Conservation (phyloP, 1,140 invertebrate species). For the Phenacoccus solenopsis region DNA sequence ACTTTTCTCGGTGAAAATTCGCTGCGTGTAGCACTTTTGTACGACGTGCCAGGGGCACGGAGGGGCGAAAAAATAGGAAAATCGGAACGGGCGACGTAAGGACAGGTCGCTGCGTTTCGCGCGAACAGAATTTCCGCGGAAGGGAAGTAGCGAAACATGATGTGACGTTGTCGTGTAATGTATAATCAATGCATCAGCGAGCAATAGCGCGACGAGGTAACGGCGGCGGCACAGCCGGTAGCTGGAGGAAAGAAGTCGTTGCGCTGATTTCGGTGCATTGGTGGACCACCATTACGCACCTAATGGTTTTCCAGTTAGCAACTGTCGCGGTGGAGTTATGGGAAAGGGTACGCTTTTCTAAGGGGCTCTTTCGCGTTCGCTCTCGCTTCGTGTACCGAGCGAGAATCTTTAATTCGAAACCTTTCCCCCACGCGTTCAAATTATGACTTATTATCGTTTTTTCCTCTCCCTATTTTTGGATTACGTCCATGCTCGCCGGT, state of each 20-base stretch:
- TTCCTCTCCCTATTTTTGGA: not conserved
- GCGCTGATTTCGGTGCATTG: constrained; percentile 14
- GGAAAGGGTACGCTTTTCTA: constrained; percentile 13
- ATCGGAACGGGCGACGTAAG: not conserved
- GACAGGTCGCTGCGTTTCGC: not conserved
- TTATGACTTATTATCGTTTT: constrained; percentile 18
- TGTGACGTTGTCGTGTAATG: constrained; percentile 17
- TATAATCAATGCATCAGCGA: constrained; percentile 16
- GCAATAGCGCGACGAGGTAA: not conserved
- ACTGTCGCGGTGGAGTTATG: constrained; percentile 12
- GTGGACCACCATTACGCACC: constrained; percentile 15
- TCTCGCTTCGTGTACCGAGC: not conserved
- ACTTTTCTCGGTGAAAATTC: too few relatives aligned
- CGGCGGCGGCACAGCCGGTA: not conserved
- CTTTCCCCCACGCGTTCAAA: constrained; percentile 5
- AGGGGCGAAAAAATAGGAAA: too few relatives aligned
- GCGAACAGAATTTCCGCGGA: not conserved
- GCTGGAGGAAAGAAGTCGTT: constrained; percentile 8
- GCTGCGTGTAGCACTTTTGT: too few relatives aligned
- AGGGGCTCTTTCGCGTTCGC: not conserved
- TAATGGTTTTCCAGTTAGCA: constrained; percentile 16
- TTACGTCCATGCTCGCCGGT: not conserved
- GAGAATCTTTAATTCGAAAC: constrained; percentile 14
- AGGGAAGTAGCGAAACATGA: constrained; percentile 1
- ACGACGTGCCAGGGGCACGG: too few relatives aligned